Percentiles rank a stretch among this genome's conserved stretches.
Conservation (phyloP, 2,797 vertebrate genomes). For the Vireo griseus region DNA sequence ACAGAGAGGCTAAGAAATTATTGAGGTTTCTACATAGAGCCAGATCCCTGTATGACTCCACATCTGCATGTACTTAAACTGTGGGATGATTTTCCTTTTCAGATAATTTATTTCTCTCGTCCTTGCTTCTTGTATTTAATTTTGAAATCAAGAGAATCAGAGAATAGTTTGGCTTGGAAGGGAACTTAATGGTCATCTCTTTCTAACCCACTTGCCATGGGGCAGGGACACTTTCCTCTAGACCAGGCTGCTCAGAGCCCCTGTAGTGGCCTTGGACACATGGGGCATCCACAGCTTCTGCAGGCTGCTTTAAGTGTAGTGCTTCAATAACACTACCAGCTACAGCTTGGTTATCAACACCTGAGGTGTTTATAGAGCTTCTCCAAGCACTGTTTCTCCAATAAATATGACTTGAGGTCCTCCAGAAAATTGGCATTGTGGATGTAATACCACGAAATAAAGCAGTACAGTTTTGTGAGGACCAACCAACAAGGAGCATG, state of each 20-base stretch:
- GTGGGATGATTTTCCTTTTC: neutral
- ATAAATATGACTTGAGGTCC: neutral
- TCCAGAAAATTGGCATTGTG: neutral
- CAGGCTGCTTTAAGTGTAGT: neutral
- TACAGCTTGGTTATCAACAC: neutral
- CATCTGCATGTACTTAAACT: neutral
- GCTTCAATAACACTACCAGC: neutral
- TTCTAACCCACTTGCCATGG: fast-evolving
- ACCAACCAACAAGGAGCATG: neutral
- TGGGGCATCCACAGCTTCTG: neutral
- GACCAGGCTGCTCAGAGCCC: fast-evolving
- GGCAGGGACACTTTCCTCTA: neutral
- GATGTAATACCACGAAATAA: neutral
- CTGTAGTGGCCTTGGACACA: neutral
- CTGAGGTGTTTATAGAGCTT: neutral
- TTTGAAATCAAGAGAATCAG: neutral
- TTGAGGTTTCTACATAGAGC: fast-evolving
- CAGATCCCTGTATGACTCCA: neutral
- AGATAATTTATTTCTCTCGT: neutral
- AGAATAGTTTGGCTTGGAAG: neutral
- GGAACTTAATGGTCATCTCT: fast-evolving
- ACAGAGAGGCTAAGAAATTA: neutral
- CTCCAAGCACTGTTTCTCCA: neutral
- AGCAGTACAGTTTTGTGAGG: neutral
- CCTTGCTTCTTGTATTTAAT: neutral